Percentiles rank a stretch among this genome's conserved stretches.
phyloP scores from a whole-genome alignment of 2,113 vertebrate species.

The Phoxinus phoxinus region DNA sequence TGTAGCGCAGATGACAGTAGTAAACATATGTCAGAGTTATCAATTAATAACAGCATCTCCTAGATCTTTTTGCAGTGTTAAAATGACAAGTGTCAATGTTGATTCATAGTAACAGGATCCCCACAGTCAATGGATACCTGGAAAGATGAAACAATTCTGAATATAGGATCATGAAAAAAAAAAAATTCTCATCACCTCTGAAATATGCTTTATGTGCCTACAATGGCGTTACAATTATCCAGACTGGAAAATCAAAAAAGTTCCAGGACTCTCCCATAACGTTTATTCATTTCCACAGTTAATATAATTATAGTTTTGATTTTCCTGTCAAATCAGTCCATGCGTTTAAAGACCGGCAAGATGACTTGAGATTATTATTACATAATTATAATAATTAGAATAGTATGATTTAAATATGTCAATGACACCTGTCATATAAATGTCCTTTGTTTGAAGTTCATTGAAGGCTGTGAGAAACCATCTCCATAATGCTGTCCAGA shows the following conservation, averaged over 20 bases:
- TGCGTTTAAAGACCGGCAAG: background rate
- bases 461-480: background rate
- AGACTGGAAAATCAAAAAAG: background rate
- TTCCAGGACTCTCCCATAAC: background rate
- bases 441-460: background rate
- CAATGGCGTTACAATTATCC: background rate
- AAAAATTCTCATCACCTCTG: background rate
- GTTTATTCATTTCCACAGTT: background rate
- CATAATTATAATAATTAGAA: background rate
- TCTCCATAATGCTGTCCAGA: background rate
- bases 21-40: background rate
- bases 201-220: background rate
- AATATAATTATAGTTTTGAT: background rate
- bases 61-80: background rate
- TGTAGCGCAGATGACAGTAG: background rate
- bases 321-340: background rate
- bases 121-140: background rate
- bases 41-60: background rate
- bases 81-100: background rate
- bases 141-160: background rate
- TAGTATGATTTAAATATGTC: background rate
- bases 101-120: background rate
- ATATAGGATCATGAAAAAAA: background rate
- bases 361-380: background rate
- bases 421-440: background rate